These are phyloP conservation scores for Aphelocoma californica DNA, from an alignment of 2,797 vertebrate species.

Conservation along the genomic window DNA sequence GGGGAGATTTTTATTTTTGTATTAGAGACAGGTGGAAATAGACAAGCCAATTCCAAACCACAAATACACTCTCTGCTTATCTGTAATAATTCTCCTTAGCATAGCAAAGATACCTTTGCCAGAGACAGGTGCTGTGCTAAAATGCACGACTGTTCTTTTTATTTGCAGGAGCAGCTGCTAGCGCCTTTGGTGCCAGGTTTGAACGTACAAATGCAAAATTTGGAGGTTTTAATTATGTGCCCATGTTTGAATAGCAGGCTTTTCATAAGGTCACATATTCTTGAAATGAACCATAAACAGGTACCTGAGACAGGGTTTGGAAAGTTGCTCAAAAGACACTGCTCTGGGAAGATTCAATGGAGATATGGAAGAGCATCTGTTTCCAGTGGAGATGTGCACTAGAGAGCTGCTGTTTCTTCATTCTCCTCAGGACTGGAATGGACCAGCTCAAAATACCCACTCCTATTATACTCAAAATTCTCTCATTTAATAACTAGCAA, in stretches of 20 bases:
- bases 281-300: neutral
- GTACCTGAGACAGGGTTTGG: neutral
- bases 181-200: neutral
- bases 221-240: neutral
- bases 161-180: neutral
- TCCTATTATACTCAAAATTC: neutral
- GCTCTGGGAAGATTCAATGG: neutral
- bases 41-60: neutral
- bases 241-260: neutral
- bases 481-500: neutral
- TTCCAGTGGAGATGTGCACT: neutral
- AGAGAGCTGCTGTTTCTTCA: neutral
- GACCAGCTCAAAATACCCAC: neutral
- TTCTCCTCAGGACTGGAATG: neutral
- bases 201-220: neutral
- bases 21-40: neutral
- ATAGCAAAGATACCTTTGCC: neutral
- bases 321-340: neutral
- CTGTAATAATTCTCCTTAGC: neutral
- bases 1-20: neutral
- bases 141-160: neutral
- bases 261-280: neutral
- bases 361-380: neutral
- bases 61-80: neutral
- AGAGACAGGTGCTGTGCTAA: neutral